Percentiles rank a stretch among this genome's conserved stretches.
Evolutionary conservation across 2,113 vertebrate species (phyloP).

Genomic region (Glaucidium brasilianum): DNA sequence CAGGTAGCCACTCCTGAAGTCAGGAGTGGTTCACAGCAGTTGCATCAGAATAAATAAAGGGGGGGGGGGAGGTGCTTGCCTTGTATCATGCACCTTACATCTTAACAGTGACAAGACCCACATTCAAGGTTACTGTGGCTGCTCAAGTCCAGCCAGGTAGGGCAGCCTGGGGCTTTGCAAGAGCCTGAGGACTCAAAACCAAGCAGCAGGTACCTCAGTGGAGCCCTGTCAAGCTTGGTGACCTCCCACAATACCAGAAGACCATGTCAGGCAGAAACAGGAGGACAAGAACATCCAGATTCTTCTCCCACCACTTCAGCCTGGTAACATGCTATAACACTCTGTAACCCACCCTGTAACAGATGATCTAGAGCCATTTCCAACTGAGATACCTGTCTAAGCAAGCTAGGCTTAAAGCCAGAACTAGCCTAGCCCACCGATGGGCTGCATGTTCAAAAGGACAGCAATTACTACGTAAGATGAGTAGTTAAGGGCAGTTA

Average conservation of each 20-base stretch:
- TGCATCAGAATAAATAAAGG: background rate
- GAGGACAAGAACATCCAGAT: background rate
- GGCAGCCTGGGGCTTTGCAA: background rate
- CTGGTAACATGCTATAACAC: fast-evolving
- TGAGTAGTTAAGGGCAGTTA: background rate
- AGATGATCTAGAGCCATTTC: background rate
- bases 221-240: background rate
- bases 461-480: background rate
- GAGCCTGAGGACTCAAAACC: background rate
- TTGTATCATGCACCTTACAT: background rate
- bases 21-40: background rate
- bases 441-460: background rate
- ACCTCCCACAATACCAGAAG: background rate
- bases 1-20: background rate
- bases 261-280: background rate
- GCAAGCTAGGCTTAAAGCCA: background rate
- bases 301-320: background rate
- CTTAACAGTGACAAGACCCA: background rate
- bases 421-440: background rate
- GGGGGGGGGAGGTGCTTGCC: background rate
- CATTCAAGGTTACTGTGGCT: background rate
- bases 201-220: background rate
- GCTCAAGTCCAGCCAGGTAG: too few relatives aligned
- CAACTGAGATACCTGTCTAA: background rate
- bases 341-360: background rate